Base-by-base conservation (phyloP, 1,140 invertebrate genomes). In the Ips nitidus region DNA sequence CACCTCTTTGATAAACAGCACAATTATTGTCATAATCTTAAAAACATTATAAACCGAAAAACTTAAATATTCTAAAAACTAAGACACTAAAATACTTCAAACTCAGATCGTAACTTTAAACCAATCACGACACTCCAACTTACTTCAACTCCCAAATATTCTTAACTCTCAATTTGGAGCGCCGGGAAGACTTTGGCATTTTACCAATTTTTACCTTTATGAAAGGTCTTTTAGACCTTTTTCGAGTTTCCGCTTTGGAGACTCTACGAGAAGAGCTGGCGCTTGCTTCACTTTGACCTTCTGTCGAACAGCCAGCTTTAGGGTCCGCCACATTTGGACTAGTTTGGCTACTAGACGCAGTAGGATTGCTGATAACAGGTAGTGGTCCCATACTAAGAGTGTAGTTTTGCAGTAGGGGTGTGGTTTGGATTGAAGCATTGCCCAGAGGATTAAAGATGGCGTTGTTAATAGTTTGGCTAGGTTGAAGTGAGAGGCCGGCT, bases 91-190 rank as follows among this genome's bases (percentile, higher is more conserved):
- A 22, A 22, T 22, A 22, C 22, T 22, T 22, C 22, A 22, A 22
- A 22, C 22, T 22, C 22, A 22, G 22, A 22, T 22, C 22, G 22
- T 22, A 22, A 22, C 22, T 22, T 0, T 22, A 22, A 22, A 22
- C 22, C 22, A 22, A 22, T 22, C 22, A 22, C 22, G 22, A 22
- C 45, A 8, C 45, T 50, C 45, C 45, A 41, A 59, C 6, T 52
- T 65, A 65, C 41, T 65, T 53, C 8, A 65, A 56, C 38, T 65
- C 63, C 63, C 63, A 65, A 2, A 65, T 41, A 45, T 65, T 65
- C 45, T 65, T 65, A 55, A 65, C 63, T 43, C 63, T n/a, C 38
- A 65, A n/a, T 56, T 65, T 65, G 1, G 52, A 65, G 7, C 52
- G 8, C 43, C 41, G 41, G 2, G 52, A 39, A 4, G 62, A 3